A percentile compares a stretch with the other conserved stretches of the same genome.
Evolutionary conservation across 2,888 invertebrate species (phyloP).

Genomic region (Dexiosoma caninum): DNA sequence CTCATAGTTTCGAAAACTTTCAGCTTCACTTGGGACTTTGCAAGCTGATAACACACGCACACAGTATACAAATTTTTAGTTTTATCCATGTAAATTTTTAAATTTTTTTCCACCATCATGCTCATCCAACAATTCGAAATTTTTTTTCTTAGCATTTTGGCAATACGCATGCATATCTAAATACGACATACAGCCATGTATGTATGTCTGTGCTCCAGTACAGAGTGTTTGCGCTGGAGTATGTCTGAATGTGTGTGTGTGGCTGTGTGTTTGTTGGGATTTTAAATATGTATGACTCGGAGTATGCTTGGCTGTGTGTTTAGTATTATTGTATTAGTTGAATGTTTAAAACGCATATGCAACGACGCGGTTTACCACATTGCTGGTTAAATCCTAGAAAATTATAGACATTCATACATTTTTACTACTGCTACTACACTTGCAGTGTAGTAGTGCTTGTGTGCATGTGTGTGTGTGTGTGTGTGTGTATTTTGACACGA

Average conservation of each 20-base stretch:
- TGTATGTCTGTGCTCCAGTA: neutral
- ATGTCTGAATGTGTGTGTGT: constrained; percentile 20
- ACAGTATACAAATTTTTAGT: constrained; percentile 57
- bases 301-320: neutral
- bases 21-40: constrained; percentile 57
- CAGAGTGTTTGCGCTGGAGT: neutral
- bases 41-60: constrained; percentile 50
- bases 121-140: too few relatives aligned
- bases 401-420: constrained; percentile 52
- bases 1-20: constrained; percentile 45
- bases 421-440: constrained; percentile 7
- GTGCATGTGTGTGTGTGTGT: neutral
- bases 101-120: neutral
- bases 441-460: neutral
- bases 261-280: constrained; percentile 15
- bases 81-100: constrained; percentile 52
- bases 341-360: constrained; percentile 59
- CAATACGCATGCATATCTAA: constrained; percentile 60
- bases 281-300: neutral
- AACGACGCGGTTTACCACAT: constrained; percentile 61
- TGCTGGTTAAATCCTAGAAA: constrained; percentile 58
- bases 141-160: constrained; percentile 9
- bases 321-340: constrained; percentile 10
- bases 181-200: constrained; percentile 12
- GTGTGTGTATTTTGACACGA: neutral